phyloP scores from a whole-genome alignment of 2,888 invertebrate genomes.

The Plusia festucae region DNA sequence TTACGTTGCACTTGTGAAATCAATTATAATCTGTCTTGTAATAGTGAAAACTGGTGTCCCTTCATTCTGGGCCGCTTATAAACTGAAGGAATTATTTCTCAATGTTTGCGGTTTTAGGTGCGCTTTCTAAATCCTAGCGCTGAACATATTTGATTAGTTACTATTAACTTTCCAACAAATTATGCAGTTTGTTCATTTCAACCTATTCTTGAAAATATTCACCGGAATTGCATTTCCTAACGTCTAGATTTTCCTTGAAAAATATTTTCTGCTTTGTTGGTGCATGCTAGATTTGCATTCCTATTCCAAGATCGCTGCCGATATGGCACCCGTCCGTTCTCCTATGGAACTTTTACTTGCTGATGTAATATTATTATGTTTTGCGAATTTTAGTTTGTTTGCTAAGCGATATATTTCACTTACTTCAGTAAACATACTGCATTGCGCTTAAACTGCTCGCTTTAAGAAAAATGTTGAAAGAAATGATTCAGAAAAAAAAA shows the following conservation, averaged over 20 bases:
- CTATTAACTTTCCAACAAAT: constrained; percentile 70
- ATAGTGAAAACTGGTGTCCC: constrained; percentile 7
- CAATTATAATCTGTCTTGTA: constrained; percentile 9
- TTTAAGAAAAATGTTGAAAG: constrained; percentile 23
- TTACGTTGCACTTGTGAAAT: constrained; percentile 17
- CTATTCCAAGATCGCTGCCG: constrained; percentile 16
- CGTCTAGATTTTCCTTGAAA: constrained; percentile 27
- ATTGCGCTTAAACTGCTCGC: constrained; percentile 25
- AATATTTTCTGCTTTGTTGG: constrained; percentile 29
- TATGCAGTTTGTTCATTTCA: constrained; percentile 54
- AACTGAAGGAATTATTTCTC: constrained; percentile 35
- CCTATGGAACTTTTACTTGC: constrained; percentile 3
- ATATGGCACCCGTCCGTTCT: constrained; percentile 15
- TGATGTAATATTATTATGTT: constrained; percentile 19
- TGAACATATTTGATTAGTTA: constrained; percentile 65
- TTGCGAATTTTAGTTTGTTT: constrained; percentile 26
- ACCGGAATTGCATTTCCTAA: constrained; percentile 28
- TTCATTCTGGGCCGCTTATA: constrained; percentile 23
- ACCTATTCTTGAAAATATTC: constrained; percentile 49
- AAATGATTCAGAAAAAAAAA: constrained; percentile 29
- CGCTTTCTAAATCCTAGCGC: constrained; percentile 54
- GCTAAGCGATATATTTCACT: constrained; percentile 21
- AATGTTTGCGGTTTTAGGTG: constrained; percentile 45
- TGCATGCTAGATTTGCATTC: constrained; percentile 31
- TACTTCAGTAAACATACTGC: neutral